phyloP scores from a whole-genome alignment of 2,797 vertebrate species.

The Paguma larvata region DNA sequence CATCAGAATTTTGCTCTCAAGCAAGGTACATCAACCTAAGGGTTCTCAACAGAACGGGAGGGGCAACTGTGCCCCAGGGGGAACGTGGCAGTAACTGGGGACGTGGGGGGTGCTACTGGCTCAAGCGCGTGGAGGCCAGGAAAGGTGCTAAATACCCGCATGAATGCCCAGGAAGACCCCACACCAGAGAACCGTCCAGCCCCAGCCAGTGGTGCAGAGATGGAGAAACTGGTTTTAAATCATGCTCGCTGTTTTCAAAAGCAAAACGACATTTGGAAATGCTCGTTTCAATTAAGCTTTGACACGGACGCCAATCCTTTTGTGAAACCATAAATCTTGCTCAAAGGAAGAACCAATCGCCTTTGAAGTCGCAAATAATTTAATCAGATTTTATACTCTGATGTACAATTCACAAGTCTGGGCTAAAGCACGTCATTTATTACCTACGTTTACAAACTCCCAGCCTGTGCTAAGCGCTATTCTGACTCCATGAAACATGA shows the following conservation, averaged over 20 bases:
- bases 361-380: constrained; percentile 78
- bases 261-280: constrained; percentile 60
- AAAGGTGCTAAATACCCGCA: accelerated
- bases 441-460: constrained; percentile 17
- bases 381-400: constrained; percentile 70
- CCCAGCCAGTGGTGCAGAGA: not conserved
- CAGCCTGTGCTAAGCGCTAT: not conserved
- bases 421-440: constrained; percentile 54
- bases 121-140: not conserved
- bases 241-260: constrained; percentile 48
- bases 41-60: not conserved
- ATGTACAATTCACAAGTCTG: not conserved
- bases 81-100: accelerated
- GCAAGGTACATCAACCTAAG: not conserved
- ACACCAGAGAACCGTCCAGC: not conserved
- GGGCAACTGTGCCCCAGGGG: accelerated
- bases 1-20: not conserved
- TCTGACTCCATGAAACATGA: not conserved
- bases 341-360: constrained; percentile 69
- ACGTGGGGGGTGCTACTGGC: not conserved
- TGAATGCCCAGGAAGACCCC: not conserved
- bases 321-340: constrained; percentile 66
- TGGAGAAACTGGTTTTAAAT: constrained; percentile 6
- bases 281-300: constrained; percentile 65
- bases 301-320: constrained; percentile 66